These are phyloP conservation scores for Poicephalus gulielmi DNA, from an alignment of 2,113 vertebrate genomes.

Conservation along the genomic window DNA sequence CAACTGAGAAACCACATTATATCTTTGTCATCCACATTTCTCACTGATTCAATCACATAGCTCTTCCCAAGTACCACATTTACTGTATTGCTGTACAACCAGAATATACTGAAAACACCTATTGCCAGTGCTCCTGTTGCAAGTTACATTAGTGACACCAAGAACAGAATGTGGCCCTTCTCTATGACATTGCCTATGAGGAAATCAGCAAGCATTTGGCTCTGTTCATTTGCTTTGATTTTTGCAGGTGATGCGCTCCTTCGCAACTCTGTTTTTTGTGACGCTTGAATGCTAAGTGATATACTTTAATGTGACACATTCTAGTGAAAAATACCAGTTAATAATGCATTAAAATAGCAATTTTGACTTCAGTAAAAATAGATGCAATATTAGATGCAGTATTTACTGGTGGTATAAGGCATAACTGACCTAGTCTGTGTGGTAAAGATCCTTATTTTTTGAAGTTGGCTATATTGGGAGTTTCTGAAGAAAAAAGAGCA, in stretches of 20 bases:
- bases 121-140: neutral
- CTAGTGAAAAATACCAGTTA: neutral
- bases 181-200: neutral
- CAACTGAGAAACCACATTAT: neutral
- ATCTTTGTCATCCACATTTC: neutral
- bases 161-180: neutral
- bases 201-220: neutral
- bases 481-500: constrained; percentile 6
- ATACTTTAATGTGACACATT: neutral
- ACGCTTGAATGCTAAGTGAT: neutral
- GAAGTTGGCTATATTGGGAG: neutral
- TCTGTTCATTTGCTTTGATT: neutral
- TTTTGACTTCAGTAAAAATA: constrained; percentile 6
- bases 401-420: neutral
- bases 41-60: neutral
- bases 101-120: neutral
- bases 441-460: neutral
- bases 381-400: neutral
- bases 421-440: neutral
- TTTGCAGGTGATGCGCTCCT: neutral
- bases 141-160: neutral
- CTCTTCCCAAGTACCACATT: neutral
- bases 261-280: neutral
- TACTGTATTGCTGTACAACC: neutral
- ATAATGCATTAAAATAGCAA: neutral